Evolutionary conservation across 2,797 vertebrate species (phyloP).

Genomic region (Enteromius afrohamiltoni): DNA sequence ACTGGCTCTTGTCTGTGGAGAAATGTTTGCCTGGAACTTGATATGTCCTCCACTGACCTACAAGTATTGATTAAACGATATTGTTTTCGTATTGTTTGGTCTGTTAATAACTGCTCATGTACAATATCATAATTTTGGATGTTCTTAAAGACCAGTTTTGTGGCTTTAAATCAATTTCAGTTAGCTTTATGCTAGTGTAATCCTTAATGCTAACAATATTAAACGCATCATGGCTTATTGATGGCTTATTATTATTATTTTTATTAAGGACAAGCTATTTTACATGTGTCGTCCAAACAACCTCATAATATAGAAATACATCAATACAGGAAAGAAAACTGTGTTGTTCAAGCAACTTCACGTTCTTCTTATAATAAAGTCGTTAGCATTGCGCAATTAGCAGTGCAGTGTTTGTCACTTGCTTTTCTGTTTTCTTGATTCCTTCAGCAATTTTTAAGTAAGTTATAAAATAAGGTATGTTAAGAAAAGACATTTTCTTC

Average conservation of each 20-base stretch:
- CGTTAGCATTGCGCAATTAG: background rate
- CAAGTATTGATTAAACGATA: slow-evolving; percentile 42
- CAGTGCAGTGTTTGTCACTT: background rate
- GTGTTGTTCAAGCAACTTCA: background rate
- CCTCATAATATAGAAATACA: background rate
- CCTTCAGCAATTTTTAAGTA: background rate
- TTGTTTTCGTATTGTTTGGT: slow-evolving; percentile 26
- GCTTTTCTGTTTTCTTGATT: background rate
- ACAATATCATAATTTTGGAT: background rate
- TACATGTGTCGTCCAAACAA: background rate
- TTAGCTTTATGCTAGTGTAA: background rate
- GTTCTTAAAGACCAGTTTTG: background rate
- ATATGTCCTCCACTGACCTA: slow-evolving; percentile 43
- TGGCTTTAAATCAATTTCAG: background rate
- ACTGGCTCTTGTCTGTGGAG: slow-evolving; percentile 34
- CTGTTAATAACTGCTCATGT: slow-evolving; percentile 23
- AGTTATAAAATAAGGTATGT: background rate
- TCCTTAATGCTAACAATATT: background rate
- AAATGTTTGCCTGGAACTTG: slow-evolving; percentile 29
- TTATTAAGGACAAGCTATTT: background rate
- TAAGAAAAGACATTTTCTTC: slow-evolving; percentile 1
- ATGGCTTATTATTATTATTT: background rate
- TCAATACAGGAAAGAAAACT: background rate
- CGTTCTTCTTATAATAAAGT: background rate
- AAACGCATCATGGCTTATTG: background rate